Percentiles rank a stretch among this genome's conserved stretches.
Evolutionary conservation across 2,797 vertebrate genomes (phyloP).

Genomic region (Anguilla anguilla): DNA sequence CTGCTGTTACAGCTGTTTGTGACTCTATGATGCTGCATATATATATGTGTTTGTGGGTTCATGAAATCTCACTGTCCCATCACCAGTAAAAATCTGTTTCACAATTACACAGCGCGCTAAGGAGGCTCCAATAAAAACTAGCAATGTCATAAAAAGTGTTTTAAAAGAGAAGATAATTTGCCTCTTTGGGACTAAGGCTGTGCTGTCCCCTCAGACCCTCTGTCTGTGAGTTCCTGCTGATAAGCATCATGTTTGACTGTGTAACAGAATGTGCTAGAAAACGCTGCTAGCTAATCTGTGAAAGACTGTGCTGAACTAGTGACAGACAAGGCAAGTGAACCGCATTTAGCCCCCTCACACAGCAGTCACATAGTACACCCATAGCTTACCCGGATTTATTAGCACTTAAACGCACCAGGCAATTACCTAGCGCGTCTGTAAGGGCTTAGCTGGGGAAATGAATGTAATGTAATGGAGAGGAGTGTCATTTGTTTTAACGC

Average conservation of each 20-base stretch:
- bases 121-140: background rate
- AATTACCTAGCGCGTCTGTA: background rate
- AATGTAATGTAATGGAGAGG: background rate
- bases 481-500: conserved; percentile 22
- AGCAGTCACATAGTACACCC: background rate
- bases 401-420: background rate
- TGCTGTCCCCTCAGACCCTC: too few relatives aligned
- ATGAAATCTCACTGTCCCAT: background rate
- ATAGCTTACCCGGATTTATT: background rate
- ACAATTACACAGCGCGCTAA: background rate
- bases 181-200: background rate
- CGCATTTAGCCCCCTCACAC: background rate
- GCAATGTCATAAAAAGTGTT: background rate
- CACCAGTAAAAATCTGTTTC: background rate
- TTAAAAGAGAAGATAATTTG: background rate
- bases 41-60: background rate
- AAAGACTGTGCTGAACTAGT: background rate
- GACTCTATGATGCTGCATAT: background rate
- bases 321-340: background rate
- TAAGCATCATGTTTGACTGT: background rate
- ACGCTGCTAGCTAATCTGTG: background rate
- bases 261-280: background rate
- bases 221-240: too few relatives aligned
- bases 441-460: conserved; percentile 1
- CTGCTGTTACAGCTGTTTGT: background rate